phyloP scores from a whole-genome alignment of 2,797 vertebrate species.

The Lateolabrax maculatus region DNA sequence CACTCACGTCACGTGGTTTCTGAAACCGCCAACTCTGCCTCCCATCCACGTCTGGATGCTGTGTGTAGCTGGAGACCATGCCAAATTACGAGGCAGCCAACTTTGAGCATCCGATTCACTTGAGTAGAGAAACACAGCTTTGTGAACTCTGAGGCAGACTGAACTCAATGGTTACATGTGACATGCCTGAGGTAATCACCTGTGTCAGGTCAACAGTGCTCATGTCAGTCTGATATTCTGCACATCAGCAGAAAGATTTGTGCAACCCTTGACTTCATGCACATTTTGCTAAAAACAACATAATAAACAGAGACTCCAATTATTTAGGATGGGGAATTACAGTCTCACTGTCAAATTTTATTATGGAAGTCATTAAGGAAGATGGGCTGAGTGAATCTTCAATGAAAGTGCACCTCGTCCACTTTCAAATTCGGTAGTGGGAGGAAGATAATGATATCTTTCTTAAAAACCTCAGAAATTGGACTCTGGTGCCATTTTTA shows the following conservation, averaged over 20 bases:
- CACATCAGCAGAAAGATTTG: neutral
- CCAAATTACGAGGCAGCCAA: constrained; percentile 58
- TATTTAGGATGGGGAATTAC: neutral
- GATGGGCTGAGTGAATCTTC: constrained; percentile 5
- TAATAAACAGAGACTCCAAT: neutral
- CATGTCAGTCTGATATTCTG: neutral
- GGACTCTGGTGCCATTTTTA: neutral
- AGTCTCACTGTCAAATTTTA: neutral
- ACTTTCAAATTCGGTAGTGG: neutral
- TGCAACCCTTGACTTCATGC: constrained; percentile 1
- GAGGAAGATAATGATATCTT: neutral
- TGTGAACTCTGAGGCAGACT: constrained; percentile 28
- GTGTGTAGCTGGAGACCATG: constrained; percentile 39
- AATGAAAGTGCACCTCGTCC: neutral
- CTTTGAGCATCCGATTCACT: constrained; percentile 55
- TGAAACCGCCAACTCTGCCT: constrained; percentile 52
- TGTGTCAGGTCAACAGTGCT: neutral
- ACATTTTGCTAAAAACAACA: constrained; percentile 8
- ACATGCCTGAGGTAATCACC: constrained; percentile 17
- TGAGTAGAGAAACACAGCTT: constrained; percentile 29
- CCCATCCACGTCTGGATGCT: constrained; percentile 53
- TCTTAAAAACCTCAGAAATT: neutral
- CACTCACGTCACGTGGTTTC: constrained; percentile 30
- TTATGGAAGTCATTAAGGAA: constrained; percentile 12
- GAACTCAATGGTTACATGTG: constrained; percentile 21